Percentiles rank a stretch among this genome's conserved stretches.
Conservation (phyloP, 2,888 invertebrate genomes). For the Glaucopsyche alexis region DNA sequence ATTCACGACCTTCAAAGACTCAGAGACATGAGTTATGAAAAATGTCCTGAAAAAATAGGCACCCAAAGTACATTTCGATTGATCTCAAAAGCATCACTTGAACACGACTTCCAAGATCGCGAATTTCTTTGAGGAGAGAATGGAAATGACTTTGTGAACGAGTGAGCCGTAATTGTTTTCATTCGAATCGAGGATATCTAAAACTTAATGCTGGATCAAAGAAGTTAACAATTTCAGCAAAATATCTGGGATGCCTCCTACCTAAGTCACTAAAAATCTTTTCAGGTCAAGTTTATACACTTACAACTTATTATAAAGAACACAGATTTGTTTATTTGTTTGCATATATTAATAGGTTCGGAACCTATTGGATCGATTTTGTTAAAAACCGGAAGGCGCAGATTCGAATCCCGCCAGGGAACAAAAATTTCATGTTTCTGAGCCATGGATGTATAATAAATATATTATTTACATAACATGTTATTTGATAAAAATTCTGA, state of each 20-base stretch:
- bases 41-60: no score
- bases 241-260: not conserved
- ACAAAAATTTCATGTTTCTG: no score
- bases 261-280: not conserved
- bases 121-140: not conserved
- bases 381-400: no score
- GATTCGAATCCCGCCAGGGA: no score
- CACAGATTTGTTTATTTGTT: no score
- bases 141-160: not conserved
- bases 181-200: constrained; percentile 1
- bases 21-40: not conserved
- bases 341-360: no score
- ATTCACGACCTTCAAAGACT: not conserved
- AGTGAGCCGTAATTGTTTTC: constrained; percentile 5
- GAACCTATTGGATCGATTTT: no score
- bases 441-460: no score
- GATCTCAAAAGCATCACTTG: constrained; percentile 13
- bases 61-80: not conserved
- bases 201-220: constrained; percentile 10
- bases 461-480: no score
- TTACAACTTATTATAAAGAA: no score
- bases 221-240: not conserved
- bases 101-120: constrained; percentile 3
- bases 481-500: no score
- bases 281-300: not conserved